Evolutionary conservation across 1,140 invertebrate species (phyloP).

Genomic region (Helicorthomorpha holstii): DNA sequence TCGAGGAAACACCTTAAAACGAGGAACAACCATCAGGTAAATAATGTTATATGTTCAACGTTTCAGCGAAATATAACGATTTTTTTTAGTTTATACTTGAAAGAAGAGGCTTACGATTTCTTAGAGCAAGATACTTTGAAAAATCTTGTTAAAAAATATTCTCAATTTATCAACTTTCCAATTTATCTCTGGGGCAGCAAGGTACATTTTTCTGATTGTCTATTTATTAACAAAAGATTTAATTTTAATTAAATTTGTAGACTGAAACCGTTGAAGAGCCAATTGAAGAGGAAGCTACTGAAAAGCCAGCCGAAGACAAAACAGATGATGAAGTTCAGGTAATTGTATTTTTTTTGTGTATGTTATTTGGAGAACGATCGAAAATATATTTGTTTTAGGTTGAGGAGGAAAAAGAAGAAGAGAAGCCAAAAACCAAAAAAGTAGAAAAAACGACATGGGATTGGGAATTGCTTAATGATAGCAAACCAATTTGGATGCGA

Average conservation of each 20-base stretch:
- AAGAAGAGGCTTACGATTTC: constrained; percentile 93
- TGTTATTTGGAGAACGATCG: constrained; percentile 12
- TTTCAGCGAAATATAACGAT: background rate
- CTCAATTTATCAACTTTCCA: constrained; percentile 98
- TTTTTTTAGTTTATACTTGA: constrained; percentile 59
- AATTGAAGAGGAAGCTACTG: constrained; percentile 42
- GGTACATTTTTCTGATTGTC: constrained; percentile 18
- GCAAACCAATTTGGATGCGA: constrained; percentile 93
- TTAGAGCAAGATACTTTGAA: constrained; percentile 80
- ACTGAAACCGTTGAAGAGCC: constrained; percentile 73
- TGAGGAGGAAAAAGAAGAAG: constrained; percentile 51
- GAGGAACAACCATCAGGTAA: constrained; percentile 62
- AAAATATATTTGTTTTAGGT: constrained; percentile 27
- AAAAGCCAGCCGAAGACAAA: constrained; percentile 34
- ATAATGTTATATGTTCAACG: constrained; percentile 10
- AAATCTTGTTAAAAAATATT: constrained; percentile 89
- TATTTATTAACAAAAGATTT: too few relatives aligned
- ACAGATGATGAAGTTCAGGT: constrained; percentile 35
- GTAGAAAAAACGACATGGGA: constrained; percentile 96
- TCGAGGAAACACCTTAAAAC: constrained; percentile 68
- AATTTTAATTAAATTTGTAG: too few relatives aligned
- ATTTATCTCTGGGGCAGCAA: constrained; percentile 94
- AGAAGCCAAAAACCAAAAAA: constrained; percentile 77
- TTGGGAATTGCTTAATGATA: constrained; percentile 91
- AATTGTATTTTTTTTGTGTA: constrained; percentile 13